Base-by-base conservation (phyloP, 1,140 invertebrate genomes). In the Galendromus occidentalis region DNA sequence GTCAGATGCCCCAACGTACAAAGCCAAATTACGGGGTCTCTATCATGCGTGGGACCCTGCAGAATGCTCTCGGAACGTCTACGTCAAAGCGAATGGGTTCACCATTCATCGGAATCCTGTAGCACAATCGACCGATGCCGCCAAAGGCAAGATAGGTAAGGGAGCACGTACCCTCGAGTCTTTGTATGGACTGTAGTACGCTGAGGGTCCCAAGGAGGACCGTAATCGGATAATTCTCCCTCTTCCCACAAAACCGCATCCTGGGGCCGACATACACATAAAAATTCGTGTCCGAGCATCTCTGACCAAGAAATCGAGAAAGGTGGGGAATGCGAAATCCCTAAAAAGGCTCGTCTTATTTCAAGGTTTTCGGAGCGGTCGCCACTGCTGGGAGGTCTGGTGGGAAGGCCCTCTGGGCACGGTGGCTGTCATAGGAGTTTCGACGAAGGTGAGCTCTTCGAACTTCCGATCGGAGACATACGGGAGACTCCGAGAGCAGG, bases 391-490 rank as follows among this genome's bases (percentile, higher is more conserved):
- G 92, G 92, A 98, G 79, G 86, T 98, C 0, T 91, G 94, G 74
- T 98, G 94, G 94, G 91, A 97, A 82, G 94, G 94, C 22, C 94
- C 94, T 1, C 77, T 98, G 41, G 94, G 91, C 1, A 95, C 91
- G 17, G 91, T 94, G 7, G 91, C 91, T 42, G 89, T 95, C 25
- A 85, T 96, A 71, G 91, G 94, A 39, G 86, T 98, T 70, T 89
- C 92, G 29, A 96, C 93, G 2, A 92, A 90, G 51, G 51, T 59
- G 33, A 18, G 25, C 17, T 22, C 33, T 39, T 39, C 33, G 33
- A 6, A 39, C 4, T 39, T 4, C 9, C 33, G 33, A 39, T n/a
- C n/a, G n/a, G n/a, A n/a, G n/a, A n/a, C n/a, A n/a, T n/a, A n/a
- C n/a, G 9, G 4, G 33, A 39, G 4, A 39, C 33, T 4, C 33